phyloP scores from a whole-genome alignment of 2,888 invertebrate species.

The Himalopsyche kuldschensis region DNA sequence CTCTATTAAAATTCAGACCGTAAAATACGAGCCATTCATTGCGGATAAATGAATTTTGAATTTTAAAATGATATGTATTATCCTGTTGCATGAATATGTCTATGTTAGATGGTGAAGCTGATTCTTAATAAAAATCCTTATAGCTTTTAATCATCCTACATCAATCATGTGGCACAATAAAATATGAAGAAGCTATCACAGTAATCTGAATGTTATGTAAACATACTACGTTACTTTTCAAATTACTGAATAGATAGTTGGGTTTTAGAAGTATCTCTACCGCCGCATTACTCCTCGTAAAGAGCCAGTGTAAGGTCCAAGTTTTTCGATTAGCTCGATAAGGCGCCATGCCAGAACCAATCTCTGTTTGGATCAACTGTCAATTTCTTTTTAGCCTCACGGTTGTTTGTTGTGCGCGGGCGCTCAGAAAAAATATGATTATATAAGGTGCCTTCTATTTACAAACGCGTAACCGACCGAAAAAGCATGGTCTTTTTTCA shows the following conservation, averaged over 20 bases:
- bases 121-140: not conserved
- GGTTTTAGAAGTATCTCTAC: not conserved
- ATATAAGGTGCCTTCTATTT: not conserved
- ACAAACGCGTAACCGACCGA: not conserved
- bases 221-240: not conserved
- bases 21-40: no score
- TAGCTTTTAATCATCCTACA: not conserved
- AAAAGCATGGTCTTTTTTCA: not conserved
- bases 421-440: not conserved
- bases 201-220: not conserved
- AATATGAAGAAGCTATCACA: not conserved
- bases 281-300: not conserved
- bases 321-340: slow-evolving; percentile 34
- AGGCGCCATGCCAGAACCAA: slow-evolving; percentile 36
- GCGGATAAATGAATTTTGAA: no score
- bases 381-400: slow-evolving; percentile 9
- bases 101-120: not conserved
- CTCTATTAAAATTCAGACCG: no score
- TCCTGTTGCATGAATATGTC: no score
- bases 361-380: slow-evolving; percentile 35
- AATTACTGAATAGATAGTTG: not conserved
- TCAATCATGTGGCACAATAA: not conserved
- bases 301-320: not conserved
- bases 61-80: no score
- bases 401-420: not conserved